A percentile compares a stretch with the other conserved stretches of the same genome.
phyloP scores from a whole-genome alignment of 2,113 vertebrate species.

The Theropithecus gelada region DNA sequence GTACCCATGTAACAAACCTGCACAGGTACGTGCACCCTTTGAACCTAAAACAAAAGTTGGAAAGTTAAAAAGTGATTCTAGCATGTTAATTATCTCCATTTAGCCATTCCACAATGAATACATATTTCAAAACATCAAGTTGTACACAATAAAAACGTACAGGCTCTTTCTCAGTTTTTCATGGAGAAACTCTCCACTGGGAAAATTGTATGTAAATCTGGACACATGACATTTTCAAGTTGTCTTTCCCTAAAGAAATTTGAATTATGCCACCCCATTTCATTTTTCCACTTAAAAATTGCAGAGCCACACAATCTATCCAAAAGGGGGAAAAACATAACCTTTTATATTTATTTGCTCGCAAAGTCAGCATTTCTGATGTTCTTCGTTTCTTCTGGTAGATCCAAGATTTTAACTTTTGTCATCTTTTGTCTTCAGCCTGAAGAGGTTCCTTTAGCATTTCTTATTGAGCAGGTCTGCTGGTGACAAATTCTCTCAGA shows the following conservation, averaged over 20 bases:
- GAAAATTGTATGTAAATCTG: slow-evolving; percentile 18
- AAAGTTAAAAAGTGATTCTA: too few relatives aligned
- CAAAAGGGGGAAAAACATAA: background rate
- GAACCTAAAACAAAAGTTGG: too few relatives aligned
- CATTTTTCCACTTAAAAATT: background rate
- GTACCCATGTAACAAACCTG: too few relatives aligned
- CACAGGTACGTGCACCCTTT: too few relatives aligned
- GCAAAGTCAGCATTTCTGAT: slow-evolving; percentile 28
- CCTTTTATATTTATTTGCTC: background rate
- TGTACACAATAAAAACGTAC: too few relatives aligned
- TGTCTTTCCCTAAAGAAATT: slow-evolving; percentile 33
- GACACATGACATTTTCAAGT: slow-evolving; percentile 1
- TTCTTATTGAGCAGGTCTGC: background rate
- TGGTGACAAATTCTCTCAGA: background rate
- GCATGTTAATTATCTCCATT: too few relatives aligned
- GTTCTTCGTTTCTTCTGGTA: background rate
- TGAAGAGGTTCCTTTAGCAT: background rate
- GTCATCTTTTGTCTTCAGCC: background rate
- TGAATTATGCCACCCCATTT: background rate
- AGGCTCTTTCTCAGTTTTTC: background rate
- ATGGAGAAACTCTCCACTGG: slow-evolving; percentile 31
- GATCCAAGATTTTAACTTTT: background rate
- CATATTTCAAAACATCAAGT: too few relatives aligned
- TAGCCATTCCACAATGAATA: too few relatives aligned
- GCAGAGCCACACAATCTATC: background rate